Evolutionary conservation across 2,113 vertebrate species (phyloP).

Genomic region (Burhinus oedicnemus): DNA sequence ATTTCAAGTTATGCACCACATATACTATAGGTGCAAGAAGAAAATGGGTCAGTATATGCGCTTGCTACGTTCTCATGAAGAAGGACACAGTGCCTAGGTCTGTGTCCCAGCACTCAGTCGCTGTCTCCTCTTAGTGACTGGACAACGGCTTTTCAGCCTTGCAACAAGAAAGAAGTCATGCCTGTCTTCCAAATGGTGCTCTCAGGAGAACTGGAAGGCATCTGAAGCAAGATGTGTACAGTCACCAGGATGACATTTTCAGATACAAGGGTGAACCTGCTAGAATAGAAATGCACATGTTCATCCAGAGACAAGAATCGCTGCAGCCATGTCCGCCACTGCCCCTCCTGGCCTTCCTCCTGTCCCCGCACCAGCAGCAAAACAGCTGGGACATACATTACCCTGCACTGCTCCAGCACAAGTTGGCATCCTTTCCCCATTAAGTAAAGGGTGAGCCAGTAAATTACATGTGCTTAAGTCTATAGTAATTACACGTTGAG

Average conservation of each 20-base stretch:
- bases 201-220: not conserved
- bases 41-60: not conserved
- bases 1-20: not conserved
- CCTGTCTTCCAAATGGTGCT: not conserved
- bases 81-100: not conserved
- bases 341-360: not conserved
- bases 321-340: rapidly evolving
- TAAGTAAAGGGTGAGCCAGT: not conserved
- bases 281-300: not conserved
- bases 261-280: not conserved
- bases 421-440: not conserved
- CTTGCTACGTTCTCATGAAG: not conserved
- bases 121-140: not conserved
- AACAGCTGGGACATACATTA: rapidly evolving
- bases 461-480: not conserved
- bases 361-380: not conserved
- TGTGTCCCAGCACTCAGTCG: rapidly evolving
- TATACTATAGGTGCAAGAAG: not conserved
- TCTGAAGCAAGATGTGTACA: not conserved
- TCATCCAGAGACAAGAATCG: not conserved
- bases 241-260: not conserved
- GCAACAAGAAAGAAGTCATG: no score
- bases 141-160: not conserved
- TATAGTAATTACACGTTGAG: not conserved
- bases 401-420: not conserved